Evolutionary conservation across 23 tunicate species (phyloP), one percentile per base, ranked within the genome.

Genomic region (Clavelina lepadiformis): DNA sequence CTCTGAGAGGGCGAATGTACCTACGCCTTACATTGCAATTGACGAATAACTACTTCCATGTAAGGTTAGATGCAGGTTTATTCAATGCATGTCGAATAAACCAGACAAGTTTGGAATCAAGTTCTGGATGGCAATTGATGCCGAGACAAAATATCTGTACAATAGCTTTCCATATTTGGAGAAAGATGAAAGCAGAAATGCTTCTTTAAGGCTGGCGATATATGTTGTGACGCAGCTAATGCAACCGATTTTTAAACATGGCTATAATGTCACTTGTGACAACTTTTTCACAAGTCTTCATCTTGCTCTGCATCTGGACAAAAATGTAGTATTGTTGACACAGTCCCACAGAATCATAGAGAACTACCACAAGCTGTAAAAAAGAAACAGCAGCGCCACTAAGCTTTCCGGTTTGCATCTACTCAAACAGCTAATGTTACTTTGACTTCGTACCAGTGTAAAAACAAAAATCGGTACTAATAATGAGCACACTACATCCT

Each of bases 121-220:
- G 36, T 58, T 58, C 36, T 58, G 65, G 65, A 58, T 58, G 65
- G 65, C 36, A 20, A 38, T 58, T 58, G 65, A 58, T 21, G 65
- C 35, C 3, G 65, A 58, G 35, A 58, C 35, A 27, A 58, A 58
- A 29, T 58, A 58, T 21, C 8, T 28, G 36, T 58, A 25, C 6
- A 58, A 58, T 29, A 20, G 65, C 65, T 58, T 58, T 58, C 35
- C 35, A 28, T 58, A 58, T 58, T 21, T 58, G 35, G 65, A 38
- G 6, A 58, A 58, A 26, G 65, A 58, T 58, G 65, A 58, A 38
- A 58, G 7, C 36, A 28, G 13, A 28, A 38, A 58, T 28, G 32
- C 65, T 28, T 58, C 36, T 7, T 8, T 58, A 58, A 58, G 65
- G 11, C 35, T 25, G 35, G 38, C 35, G 11, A 58, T 11, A 26